Conservation (phyloP, 2,888 invertebrate genomes). For the Dugesia japonica region DNA sequence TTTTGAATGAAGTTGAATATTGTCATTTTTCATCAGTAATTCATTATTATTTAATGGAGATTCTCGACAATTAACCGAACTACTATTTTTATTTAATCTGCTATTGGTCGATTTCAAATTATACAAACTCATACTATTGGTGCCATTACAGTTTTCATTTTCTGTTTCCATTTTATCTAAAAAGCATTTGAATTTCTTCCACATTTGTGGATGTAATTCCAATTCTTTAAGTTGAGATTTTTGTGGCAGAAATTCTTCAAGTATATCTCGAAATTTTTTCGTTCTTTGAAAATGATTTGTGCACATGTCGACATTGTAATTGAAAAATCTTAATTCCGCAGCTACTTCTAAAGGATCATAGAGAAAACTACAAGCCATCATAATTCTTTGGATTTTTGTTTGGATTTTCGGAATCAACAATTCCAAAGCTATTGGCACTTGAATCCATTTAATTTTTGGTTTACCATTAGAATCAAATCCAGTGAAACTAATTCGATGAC, state of each 20-base stretch:
- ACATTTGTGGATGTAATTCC: not conserved
- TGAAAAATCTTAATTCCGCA: conserved; percentile 24
- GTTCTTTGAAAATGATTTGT: conserved; percentile 22
- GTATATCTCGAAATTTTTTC: conserved; percentile 15
- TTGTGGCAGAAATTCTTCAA: conserved; percentile 22
- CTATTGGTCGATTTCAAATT: not conserved
- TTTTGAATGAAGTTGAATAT: not conserved
- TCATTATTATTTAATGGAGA: not conserved
- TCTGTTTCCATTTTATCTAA: not conserved
- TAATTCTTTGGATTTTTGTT: conserved; percentile 16
- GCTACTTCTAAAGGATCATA: conserved; percentile 24
- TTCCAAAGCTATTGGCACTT: conserved; percentile 24
- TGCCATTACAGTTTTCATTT: not conserved
- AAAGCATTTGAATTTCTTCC: not conserved
- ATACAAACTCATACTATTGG: not conserved
- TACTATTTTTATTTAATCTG: not conserved
- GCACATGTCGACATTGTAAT: conserved; percentile 21
- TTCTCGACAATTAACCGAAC: not conserved
- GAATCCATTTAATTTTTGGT: not conserved
- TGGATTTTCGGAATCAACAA: conserved; percentile 24
- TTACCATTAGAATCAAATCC: not conserved
- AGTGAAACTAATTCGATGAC: not conserved
- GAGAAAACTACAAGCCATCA: conserved; percentile 17
- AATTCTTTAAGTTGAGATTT: not conserved
- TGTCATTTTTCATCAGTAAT: not conserved